Conservation (phyloP, 2,888 invertebrate species). For the Schizotus pectinicornis region DNA sequence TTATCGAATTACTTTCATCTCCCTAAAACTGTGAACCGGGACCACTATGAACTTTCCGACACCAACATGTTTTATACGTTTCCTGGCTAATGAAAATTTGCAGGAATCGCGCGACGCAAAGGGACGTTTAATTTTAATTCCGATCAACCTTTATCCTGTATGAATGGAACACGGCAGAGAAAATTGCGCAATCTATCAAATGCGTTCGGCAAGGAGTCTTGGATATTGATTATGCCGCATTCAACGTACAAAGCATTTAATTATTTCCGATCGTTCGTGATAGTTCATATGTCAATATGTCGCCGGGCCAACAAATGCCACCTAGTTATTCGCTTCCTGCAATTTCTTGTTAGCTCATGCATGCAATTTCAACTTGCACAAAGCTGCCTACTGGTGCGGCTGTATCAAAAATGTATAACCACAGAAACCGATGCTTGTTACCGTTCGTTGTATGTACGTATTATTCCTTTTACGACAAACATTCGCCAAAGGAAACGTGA, state of each 20-base stretch:
- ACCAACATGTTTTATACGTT: too few species aligned
- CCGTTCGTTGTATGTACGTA: too few species aligned
- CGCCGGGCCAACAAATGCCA: constrained; percentile 23
- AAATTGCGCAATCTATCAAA: constrained; percentile 29
- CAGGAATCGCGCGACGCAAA: too few species aligned
- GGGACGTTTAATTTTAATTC: constrained; percentile 25
- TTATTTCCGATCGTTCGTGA: constrained; percentile 28
- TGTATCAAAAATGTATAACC: too few species aligned
- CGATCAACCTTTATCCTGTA: constrained; percentile 7
- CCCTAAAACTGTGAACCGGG: too few species aligned
- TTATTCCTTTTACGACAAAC: too few species aligned
- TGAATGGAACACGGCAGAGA: constrained; percentile 22
- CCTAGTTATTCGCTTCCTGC: constrained; percentile 19
- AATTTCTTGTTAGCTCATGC: constrained; percentile 8
- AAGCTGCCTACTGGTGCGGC: neutral
- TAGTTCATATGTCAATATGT: constrained; percentile 29
- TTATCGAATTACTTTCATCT: too few species aligned
- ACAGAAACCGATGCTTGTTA: too few species aligned
- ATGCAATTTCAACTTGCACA: constrained; percentile 3
- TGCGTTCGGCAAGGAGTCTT: constrained; percentile 24
- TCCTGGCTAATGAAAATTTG: too few species aligned
- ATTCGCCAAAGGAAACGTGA: too few species aligned
- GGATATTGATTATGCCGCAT: constrained; percentile 28
- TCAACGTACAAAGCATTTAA: constrained; percentile 21
- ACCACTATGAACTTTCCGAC: too few species aligned